A percentile compares a stretch with the other conserved stretches of the same genome.
phyloP scores from a whole-genome alignment of 2,797 vertebrate species.

The Hafferia zeledoni region DNA sequence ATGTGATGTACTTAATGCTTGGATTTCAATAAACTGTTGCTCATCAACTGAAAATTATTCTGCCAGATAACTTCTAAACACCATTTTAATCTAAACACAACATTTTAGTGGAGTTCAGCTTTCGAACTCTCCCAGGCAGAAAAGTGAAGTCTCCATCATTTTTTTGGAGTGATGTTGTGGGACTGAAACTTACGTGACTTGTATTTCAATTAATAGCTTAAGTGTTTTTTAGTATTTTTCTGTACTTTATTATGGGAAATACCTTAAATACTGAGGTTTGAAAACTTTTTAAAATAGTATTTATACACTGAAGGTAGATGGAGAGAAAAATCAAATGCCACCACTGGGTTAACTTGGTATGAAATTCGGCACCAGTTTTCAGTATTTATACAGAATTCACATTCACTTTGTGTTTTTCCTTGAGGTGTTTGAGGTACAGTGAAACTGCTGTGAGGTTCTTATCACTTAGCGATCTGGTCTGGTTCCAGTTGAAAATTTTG shows the following conservation, averaged over 20 bases:
- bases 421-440: constrained; percentile 68
- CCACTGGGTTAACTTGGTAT: background rate
- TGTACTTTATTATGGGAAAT: constrained; percentile 52
- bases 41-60: background rate
- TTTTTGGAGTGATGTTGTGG: background rate
- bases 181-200: background rate
- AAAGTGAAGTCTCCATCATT: background rate
- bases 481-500: constrained; percentile 58
- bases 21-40: background rate
- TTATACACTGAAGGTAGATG: constrained; percentile 13
- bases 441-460: constrained; percentile 67
- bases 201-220: constrained; percentile 6
- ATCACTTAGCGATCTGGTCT: constrained; percentile 63
- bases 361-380: constrained; percentile 36
- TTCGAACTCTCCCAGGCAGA: background rate
- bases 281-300: background rate
- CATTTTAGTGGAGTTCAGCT: background rate
- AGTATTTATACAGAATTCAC: constrained; percentile 46
- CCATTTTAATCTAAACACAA: background rate
- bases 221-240: constrained; percentile 2
- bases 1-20: background rate
- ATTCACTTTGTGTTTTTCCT: constrained; percentile 60
- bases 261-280: constrained; percentile 59
- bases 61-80: background rate
- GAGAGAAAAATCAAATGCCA: constrained; percentile 38